Percentiles rank a stretch among this genome's conserved stretches.
These are phyloP conservation scores for Neomonachus schauinslandi DNA, from an alignment of 2,113 vertebrate genomes.

Conservation along the genomic window DNA sequence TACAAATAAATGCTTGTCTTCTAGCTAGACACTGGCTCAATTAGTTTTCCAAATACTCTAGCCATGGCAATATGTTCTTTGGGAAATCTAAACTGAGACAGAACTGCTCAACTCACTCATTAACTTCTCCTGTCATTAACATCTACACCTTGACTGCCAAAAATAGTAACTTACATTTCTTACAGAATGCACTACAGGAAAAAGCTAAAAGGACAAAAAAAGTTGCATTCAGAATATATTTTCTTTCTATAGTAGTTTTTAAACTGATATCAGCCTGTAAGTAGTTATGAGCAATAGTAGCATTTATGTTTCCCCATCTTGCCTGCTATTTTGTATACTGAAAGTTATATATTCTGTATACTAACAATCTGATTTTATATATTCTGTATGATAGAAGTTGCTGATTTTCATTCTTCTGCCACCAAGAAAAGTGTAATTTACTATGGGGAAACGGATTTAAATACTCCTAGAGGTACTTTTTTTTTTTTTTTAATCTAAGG, in stretches of 20 bases:
- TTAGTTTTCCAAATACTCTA: background rate
- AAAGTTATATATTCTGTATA: background rate
- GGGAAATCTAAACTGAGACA: background rate
- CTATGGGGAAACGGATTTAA: background rate
- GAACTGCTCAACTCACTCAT: conserved; percentile 3
- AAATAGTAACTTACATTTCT: background rate
- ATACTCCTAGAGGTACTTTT: background rate
- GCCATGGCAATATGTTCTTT: background rate
- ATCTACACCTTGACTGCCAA: background rate
- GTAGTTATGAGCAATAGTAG: conserved; percentile 24
- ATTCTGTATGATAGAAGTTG: background rate
- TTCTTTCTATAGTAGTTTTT: background rate
- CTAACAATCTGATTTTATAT: background rate
- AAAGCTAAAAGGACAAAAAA: background rate
- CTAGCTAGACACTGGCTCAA: background rate
- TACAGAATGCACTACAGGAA: background rate
- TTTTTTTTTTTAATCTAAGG: background rate
- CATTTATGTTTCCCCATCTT: background rate
- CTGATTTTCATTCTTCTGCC: conserved; percentile 44
- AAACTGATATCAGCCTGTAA: background rate
- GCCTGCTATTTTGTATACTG: background rate
- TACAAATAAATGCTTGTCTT: conserved; percentile 38
- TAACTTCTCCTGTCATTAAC: background rate
- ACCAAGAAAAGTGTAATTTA: background rate
- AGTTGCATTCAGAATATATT: background rate